A percentile compares a stretch with the other conserved stretches of the same genome.
These are phyloP conservation scores for Metopia argyrocephala DNA, from an alignment of 2,888 invertebrate genomes.

Conservation along the genomic window DNA sequence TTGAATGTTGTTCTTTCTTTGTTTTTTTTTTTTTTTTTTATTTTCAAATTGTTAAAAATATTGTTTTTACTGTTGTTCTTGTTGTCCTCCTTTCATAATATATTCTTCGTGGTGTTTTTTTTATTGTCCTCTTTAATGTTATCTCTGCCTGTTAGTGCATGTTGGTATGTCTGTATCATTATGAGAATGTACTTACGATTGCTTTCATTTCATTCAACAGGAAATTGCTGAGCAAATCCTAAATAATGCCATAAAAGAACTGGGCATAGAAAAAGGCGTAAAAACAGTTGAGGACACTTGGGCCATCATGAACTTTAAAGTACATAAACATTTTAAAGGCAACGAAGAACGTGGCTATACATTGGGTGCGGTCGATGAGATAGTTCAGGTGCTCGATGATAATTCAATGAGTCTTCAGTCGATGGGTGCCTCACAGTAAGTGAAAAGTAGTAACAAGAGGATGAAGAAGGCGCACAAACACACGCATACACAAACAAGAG, in stretches of 20 bases:
- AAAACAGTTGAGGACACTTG: constrained; percentile 89
- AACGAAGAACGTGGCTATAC: constrained; percentile 87
- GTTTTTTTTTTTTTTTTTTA: too few relatives aligned
- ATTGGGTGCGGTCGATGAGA: constrained; percentile 90
- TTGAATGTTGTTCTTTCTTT: too few relatives aligned
- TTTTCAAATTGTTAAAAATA: too few relatives aligned
- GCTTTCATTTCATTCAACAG: constrained; percentile 63
- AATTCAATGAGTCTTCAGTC: constrained; percentile 94
- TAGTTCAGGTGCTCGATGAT: constrained; percentile 89
- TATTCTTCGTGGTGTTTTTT: constrained; percentile 18
- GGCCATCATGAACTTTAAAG: constrained; percentile 83
- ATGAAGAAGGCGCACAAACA: not conserved
- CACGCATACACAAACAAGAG: too few relatives aligned
- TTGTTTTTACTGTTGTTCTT: too few relatives aligned
- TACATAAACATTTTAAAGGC: constrained; percentile 84
- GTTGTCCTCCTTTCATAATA: constrained; percentile 16
- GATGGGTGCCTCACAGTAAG: constrained; percentile 91
- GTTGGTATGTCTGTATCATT: constrained; percentile 1
- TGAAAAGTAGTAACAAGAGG: constrained; percentile 32
- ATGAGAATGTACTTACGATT: not conserved
- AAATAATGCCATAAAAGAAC: constrained; percentile 92
- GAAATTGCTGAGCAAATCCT: constrained; percentile 91
- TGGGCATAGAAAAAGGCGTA: constrained; percentile 93
- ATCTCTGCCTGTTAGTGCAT: not conserved
- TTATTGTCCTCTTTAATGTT: not conserved